Evolutionary conservation across 2,113 vertebrate genomes (phyloP), one percentile per base, ranked within the genome.

Genomic region (Rhodinocichla rosea): DNA sequence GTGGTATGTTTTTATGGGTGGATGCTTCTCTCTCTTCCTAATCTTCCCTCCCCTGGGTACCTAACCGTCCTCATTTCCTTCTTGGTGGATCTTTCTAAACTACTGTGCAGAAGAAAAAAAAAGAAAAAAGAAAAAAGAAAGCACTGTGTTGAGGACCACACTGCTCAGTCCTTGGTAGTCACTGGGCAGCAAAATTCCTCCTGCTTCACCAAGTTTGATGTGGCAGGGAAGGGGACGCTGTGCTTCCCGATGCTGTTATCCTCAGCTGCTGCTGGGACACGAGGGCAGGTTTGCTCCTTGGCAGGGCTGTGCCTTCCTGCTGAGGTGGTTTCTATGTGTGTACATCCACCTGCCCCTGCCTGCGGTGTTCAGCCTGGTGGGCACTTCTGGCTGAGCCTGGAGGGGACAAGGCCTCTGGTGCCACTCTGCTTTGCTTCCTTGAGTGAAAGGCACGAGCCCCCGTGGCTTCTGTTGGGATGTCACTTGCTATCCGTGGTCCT

Each of bases 341-440:
- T 50, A 13, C 13, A 2, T 68, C 81, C 37, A 8, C 19, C 84
- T 83, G 73, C n/a, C 73, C 44, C 53, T 91, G 15, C 5, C 22
- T 5, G 2, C 0, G 2, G 32, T 63, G 10, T 27, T 59, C 3
- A 87, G 70, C 39, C 39, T 45, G 16, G 8, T 59, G 80, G 63
- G 28, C 28, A 11, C 70, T 75, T 24, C 18, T 35, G 49, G 33
- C 70, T 83, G 42, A 53, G 7, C 35, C 8, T 26, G 74, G 45
- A 19, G 37, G 53, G 49, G 33, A 60, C 50, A 24, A 64, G 23
- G 67, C 44, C 44, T 55, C 57, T 0, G 0, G 5, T 47, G 44
- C 52, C 42, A 6, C 76, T 79, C 33, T 76, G 39, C 69, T 87
- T 50, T 47, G 24, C 22, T 59, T 42, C 22, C 26, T 40, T 15